Percentiles rank a stretch among this genome's conserved stretches.
phyloP scores from a whole-genome alignment of 2,888 invertebrate species.

The Xanthia icteritia region DNA sequence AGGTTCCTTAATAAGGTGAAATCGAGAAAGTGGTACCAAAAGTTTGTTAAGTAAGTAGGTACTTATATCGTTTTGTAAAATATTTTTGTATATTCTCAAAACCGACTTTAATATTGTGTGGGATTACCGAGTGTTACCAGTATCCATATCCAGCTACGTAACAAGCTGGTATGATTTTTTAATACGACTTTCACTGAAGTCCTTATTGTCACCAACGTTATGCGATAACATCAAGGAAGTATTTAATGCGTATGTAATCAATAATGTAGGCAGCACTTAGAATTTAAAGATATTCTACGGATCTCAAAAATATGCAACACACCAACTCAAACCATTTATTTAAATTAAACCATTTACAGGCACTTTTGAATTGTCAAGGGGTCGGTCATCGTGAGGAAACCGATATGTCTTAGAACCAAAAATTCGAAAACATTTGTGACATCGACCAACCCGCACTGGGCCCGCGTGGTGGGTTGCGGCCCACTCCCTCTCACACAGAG shows the following conservation, averaged over 20 bases:
- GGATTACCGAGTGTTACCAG: constrained; percentile 25
- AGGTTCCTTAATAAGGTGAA: neutral
- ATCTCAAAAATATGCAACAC: neutral
- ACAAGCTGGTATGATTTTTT: constrained; percentile 29
- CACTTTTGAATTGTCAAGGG: too few species aligned
- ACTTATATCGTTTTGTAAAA: neutral
- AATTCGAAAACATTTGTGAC: too few species aligned
- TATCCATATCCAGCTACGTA: constrained; percentile 22
- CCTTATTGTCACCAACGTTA: constrained; percentile 7
- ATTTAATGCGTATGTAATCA: constrained; percentile 19
- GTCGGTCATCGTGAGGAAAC: too few species aligned
- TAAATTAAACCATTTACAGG: too few species aligned
- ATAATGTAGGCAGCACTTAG: neutral
- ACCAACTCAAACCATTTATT: too few species aligned
- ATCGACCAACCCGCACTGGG: too few species aligned
- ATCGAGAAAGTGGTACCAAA: neutral
- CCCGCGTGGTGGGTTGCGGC: too few species aligned
- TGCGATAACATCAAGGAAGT: constrained; percentile 9
- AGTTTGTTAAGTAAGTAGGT: neutral
- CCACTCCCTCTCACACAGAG: too few species aligned
- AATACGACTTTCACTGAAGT: constrained; percentile 37
- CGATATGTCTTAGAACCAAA: too few species aligned
- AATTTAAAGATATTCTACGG: neutral
- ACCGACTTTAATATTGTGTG: neutral
- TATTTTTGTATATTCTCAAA: neutral